These are phyloP conservation scores for silkworm (Bombyx mori) DNA, from an alignment of 1,140 invertebrate genomes.

Conservation along the genomic window ASM3026992v2 NC_085119.1:16915501-16916000, in stretches of 20 bases:
- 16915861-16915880: conserved; percentile 4
- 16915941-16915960: conserved; percentile 42
- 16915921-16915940: conserved; percentile 45
- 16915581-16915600: too few relatives aligned
- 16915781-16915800: not conserved
- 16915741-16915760: not conserved
- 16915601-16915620: too few relatives aligned
- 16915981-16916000: conserved; percentile 16
- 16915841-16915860: not conserved
- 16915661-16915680: too few relatives aligned
- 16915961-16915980: conserved; percentile 15
- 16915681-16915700: not conserved
- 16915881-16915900: not conserved
- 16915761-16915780: not conserved
- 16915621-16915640: not conserved
- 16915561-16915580: too few relatives aligned
- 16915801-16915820: not conserved
- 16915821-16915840: not conserved
- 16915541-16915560: too few relatives aligned
- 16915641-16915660: not conserved
- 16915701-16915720: not conserved
- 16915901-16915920: conserved; percentile 43
- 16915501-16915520: too few relatives aligned
- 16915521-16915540: too few relatives aligned
- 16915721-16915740: too few relatives aligned